phyloP scores from a whole-genome alignment of 2,113 vertebrate genomes.

The Dolichotis patagonum region DNA sequence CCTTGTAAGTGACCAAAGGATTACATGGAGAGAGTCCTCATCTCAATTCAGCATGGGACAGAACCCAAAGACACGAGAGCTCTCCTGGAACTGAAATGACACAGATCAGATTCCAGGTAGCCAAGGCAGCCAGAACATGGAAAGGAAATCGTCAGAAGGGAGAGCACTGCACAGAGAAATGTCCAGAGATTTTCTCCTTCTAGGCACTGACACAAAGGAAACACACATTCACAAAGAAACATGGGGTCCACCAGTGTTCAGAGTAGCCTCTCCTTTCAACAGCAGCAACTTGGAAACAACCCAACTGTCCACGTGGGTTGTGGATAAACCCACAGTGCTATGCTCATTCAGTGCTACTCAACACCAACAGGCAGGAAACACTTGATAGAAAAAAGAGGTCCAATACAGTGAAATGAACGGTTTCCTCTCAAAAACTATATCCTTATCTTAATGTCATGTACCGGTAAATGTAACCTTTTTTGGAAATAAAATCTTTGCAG shows the following conservation, averaged over 20 bases:
- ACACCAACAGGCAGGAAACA: neutral
- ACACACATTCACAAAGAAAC: neutral
- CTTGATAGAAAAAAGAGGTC: neutral
- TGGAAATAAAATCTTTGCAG: neutral
- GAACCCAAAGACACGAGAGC: neutral
- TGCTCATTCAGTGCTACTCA: neutral
- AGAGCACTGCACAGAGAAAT: neutral
- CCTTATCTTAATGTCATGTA: neutral
- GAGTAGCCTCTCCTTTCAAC: fast-evolving
- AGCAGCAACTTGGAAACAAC: neutral
- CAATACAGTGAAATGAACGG: neutral
- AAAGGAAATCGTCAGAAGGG: neutral
- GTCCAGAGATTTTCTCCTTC: neutral
- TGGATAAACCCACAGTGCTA: neutral
- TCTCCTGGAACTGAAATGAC: neutral
- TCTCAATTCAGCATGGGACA: fast-evolving
- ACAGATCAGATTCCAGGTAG: neutral
- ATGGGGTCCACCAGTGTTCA: neutral
- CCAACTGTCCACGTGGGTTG: neutral
- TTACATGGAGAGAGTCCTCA: fast-evolving
- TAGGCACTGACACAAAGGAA: neutral
- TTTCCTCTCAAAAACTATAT: neutral
- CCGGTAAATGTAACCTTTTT: neutral
- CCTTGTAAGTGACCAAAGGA: fast-evolving
- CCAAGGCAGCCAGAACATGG: neutral